A percentile compares a stretch with the other conserved stretches of the same genome.
Conservation (phyloP, 2,888 invertebrate genomes). For the Phaedon cochleariae region DNA sequence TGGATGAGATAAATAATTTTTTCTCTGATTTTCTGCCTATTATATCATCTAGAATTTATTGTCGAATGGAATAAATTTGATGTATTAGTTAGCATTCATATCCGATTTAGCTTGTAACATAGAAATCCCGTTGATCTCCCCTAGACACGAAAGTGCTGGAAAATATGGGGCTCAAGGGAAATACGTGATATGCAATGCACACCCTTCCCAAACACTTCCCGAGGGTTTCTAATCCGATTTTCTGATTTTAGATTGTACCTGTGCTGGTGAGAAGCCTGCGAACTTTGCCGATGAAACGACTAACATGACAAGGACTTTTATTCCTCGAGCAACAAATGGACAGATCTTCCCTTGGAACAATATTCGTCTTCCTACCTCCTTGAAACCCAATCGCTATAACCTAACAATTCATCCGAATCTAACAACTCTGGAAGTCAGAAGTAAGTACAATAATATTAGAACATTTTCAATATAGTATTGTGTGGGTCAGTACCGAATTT, state of each 20-base stretch:
- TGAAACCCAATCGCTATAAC: slow-evolving; percentile 84
- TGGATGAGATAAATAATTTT: no score
- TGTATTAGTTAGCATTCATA: no score
- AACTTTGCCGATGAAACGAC: slow-evolving; percentile 71
- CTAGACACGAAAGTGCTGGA: neutral
- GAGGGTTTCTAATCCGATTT: no score
- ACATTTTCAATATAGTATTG: neutral
- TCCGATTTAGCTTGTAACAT: no score
- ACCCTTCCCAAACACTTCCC: neutral
- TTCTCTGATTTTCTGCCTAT: no score
- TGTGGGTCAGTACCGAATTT: no score
- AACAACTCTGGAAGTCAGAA: slow-evolving; percentile 87
- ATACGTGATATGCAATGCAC: neutral
- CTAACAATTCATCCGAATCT: slow-evolving; percentile 93
- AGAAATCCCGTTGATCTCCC: no score
- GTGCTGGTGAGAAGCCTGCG: slow-evolving; percentile 72
- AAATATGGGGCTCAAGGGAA: neutral
- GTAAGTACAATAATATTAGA: slow-evolving; percentile 60
- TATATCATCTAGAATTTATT: no score
- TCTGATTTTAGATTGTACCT: slow-evolving; percentile 69
- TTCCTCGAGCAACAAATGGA: slow-evolving; percentile 77
- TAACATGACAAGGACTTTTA: slow-evolving; percentile 69
- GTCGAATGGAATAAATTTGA: no score
- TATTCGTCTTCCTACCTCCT: slow-evolving; percentile 78
- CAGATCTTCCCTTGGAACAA: slow-evolving; percentile 82